Conservation (phyloP, 2,797 vertebrate species). For the Otus scops region DNA sequence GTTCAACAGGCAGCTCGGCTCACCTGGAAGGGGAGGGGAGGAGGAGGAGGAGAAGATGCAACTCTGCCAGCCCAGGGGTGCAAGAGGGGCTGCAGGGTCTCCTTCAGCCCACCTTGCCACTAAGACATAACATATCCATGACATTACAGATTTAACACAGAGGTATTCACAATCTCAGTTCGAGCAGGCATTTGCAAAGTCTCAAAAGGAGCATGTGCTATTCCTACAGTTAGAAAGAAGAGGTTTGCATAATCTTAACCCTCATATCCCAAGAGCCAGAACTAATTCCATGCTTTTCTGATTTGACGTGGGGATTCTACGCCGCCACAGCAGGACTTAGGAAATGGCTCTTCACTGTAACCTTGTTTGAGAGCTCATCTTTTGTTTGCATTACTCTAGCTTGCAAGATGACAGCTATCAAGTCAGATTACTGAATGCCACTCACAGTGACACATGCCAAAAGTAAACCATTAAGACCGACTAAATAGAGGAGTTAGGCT, state of each 20-base stretch:
- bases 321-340: not conserved
- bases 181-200: not conserved
- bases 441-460: slow-evolving; percentile 45
- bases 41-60: not conserved
- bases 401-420: slow-evolving; percentile 71
- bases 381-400: slow-evolving; percentile 41
- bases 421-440: slow-evolving; percentile 60
- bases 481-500: not conserved
- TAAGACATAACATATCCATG: not conserved
- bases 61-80: not conserved
- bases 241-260: slow-evolving; percentile 26
- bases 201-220: not conserved
- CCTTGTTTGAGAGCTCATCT: slow-evolving; percentile 49
- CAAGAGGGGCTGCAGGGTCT: not conserved
- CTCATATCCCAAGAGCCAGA: slow-evolving; percentile 24
- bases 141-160: not conserved
- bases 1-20: not conserved
- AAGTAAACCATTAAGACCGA: slow-evolving; percentile 18
- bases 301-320: slow-evolving; percentile 26
- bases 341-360: slow-evolving; percentile 27
- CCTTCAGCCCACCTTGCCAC: not conserved
- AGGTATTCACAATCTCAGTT: not conserved
- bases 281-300: slow-evolving; percentile 27
- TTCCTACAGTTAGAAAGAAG: not conserved
- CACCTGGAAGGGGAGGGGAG: not conserved